phyloP scores from a whole-genome alignment of 1,140 invertebrate species.

The Diuraphis noxia region DNA sequence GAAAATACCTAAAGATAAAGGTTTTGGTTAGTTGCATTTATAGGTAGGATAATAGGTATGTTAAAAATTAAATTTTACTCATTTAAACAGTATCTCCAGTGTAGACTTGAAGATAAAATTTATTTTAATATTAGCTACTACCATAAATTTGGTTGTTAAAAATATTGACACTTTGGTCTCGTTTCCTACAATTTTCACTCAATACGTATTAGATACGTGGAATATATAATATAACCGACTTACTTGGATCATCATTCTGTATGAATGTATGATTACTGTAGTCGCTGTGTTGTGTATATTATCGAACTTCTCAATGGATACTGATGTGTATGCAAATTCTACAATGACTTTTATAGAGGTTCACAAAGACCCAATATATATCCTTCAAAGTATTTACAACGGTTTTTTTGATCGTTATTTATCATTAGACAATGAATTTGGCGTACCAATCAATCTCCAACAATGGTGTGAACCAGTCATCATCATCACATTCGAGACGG shows the following conservation, averaged over 20 bases:
- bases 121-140: not conserved
- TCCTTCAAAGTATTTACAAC: slow-evolving; percentile 24
- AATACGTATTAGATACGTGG: not conserved
- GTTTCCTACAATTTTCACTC: not conserved
- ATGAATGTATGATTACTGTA: not conserved
- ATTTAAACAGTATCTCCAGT: not conserved
- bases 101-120: not conserved
- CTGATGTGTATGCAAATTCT: slow-evolving; percentile 3
- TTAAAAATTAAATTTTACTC: not conserved
- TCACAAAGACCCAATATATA: not conserved
- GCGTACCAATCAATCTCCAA: slow-evolving; percentile 38
- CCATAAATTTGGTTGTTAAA: not conserved
- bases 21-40: not conserved
- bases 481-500: slow-evolving; percentile 39
- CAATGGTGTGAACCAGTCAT: slow-evolving; percentile 47
- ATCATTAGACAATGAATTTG: slow-evolving; percentile 46
- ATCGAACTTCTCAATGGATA: slow-evolving; percentile 1
- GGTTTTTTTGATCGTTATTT: slow-evolving; percentile 43
- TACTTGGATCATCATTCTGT: slow-evolving; percentile 28
- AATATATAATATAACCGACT: not conserved
- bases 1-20: not conserved
- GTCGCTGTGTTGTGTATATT: not conserved
- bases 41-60: not conserved
- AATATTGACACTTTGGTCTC: not conserved
- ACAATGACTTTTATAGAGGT: slow-evolving; percentile 10